phyloP scores from a whole-genome alignment of 2,888 invertebrate genomes.

The Platycheirus albimanus region DNA sequence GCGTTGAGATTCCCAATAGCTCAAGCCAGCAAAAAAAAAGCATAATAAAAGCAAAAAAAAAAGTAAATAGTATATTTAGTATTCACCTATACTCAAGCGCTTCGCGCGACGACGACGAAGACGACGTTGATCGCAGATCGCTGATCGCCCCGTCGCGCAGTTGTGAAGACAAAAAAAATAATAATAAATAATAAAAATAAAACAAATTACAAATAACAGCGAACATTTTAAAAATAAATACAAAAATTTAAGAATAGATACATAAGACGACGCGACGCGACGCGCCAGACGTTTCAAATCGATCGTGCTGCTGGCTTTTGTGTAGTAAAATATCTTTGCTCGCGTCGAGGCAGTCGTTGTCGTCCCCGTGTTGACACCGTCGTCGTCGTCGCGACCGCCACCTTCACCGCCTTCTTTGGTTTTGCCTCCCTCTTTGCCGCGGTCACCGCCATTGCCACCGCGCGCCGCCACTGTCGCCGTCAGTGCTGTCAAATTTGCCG shows the following conservation, averaged over 20 bases:
- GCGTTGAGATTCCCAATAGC: slow-evolving; percentile 69
- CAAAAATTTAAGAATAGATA: slow-evolving; percentile 68
- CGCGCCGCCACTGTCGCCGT: slow-evolving; percentile 2
- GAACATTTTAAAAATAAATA: slow-evolving; percentile 68
- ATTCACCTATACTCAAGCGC: slow-evolving; percentile 61
- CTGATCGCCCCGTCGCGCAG: slow-evolving; percentile 38
- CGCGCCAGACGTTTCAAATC: slow-evolving; percentile 72
- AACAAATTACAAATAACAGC: slow-evolving; percentile 55
- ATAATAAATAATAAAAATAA: too few species aligned
- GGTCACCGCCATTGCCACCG: slow-evolving; percentile 30
- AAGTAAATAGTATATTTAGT: slow-evolving; percentile 59
- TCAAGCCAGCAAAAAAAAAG: slow-evolving; percentile 35
- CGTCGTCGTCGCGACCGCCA: slow-evolving; percentile 38
- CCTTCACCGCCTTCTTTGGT: slow-evolving; percentile 12
- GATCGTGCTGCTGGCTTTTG: slow-evolving; percentile 52
- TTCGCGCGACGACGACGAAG: slow-evolving; percentile 45
- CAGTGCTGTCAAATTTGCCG: slow-evolving; percentile 35
- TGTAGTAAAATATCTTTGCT: slow-evolving; percentile 58
- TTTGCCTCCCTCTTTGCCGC: slow-evolving; percentile 20
- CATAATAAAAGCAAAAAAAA: slow-evolving; percentile 29
- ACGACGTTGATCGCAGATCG: slow-evolving; percentile 34
- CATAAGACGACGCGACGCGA: slow-evolving; percentile 47
- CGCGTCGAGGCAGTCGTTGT: slow-evolving; percentile 62
- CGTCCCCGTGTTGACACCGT: slow-evolving; percentile 56
- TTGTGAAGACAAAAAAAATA: too few species aligned